These are phyloP conservation scores for Eidolon helvum DNA, from an alignment of 2,113 vertebrate species.

Conservation along the genomic window DNA sequence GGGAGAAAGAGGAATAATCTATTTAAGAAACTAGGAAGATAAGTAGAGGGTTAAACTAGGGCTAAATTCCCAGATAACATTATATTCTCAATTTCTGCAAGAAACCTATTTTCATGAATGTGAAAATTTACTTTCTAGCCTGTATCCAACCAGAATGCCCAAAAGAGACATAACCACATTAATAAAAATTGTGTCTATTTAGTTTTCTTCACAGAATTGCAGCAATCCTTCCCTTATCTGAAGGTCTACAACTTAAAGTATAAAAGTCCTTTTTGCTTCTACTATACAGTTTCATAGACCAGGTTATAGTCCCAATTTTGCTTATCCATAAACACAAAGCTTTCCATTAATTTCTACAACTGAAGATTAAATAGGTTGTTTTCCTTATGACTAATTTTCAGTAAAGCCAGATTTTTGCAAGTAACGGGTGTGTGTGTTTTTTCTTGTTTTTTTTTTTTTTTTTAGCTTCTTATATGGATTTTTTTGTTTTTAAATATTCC, in stretches of 20 bases:
- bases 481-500: constrained; percentile 69
- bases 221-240: neutral
- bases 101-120: neutral
- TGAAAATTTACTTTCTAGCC: neutral
- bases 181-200: neutral
- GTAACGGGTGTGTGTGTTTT: neutral
- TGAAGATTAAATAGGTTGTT: constrained; percentile 50
- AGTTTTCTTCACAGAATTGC: constrained; percentile 8
- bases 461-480: constrained; percentile 52
- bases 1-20: neutral
- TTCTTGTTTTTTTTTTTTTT: neutral
- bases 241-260: neutral
- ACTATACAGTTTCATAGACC: neutral
- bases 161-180: neutral
- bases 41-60: neutral
- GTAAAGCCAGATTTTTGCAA: constrained; percentile 56
- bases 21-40: neutral
- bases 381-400: constrained; percentile 71
- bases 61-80: neutral
- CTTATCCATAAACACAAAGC: constrained; percentile 38
- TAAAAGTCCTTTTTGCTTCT: neutral
- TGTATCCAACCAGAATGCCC: neutral
- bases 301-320: constrained; percentile 6
- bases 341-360: constrained; percentile 60
- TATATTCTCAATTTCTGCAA: neutral